A percentile compares a stretch with the other conserved stretches of the same genome.
phyloP scores from a whole-genome alignment of 1,140 invertebrate species.

The Lethocerus indicus region DNA sequence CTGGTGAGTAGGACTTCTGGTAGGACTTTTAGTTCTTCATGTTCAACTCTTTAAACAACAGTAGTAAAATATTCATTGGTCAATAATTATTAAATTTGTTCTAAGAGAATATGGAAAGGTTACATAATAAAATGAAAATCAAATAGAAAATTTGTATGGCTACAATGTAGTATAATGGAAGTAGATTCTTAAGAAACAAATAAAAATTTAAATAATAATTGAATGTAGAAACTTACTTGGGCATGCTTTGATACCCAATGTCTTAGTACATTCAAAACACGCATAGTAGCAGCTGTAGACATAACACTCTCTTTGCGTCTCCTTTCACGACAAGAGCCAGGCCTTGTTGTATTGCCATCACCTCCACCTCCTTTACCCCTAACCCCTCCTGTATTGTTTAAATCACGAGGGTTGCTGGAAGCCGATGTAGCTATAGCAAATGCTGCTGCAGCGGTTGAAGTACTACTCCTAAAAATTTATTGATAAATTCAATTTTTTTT shows the following conservation, averaged over 20 bases:
- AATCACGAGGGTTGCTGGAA: slow-evolving; percentile 58
- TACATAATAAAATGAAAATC: too few relatives aligned
- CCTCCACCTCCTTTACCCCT: slow-evolving; percentile 16
- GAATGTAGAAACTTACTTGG: slow-evolving; percentile 23
- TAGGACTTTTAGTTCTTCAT: too few relatives aligned
- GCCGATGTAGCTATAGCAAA: slow-evolving; percentile 86
- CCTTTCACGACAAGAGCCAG: slow-evolving; percentile 24
- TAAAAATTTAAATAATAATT: neutral
- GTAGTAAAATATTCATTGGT: too few relatives aligned
- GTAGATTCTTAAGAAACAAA: neutral
- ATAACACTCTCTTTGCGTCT: slow-evolving; percentile 67
- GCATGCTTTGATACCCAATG: slow-evolving; percentile 56
- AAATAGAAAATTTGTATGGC: too few relatives aligned
- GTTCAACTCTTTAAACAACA: too few relatives aligned
- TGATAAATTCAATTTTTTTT: neutral
- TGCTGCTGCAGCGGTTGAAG: slow-evolving; percentile 72
- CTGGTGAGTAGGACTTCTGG: too few relatives aligned
- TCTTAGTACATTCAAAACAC: slow-evolving; percentile 76
- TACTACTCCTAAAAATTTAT: slow-evolving; percentile 63
- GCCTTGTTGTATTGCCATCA: slow-evolving; percentile 21
- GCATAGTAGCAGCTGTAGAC: slow-evolving; percentile 82
- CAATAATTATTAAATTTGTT: too few relatives aligned
- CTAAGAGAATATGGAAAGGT: too few relatives aligned
- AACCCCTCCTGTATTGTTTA: slow-evolving; percentile 13
- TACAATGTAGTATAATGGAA: too few relatives aligned